A percentile compares a stretch with the other conserved stretches of the same genome.
phyloP scores from a whole-genome alignment of 2,113 vertebrate species.

The Haemorhous mexicanus region DNA sequence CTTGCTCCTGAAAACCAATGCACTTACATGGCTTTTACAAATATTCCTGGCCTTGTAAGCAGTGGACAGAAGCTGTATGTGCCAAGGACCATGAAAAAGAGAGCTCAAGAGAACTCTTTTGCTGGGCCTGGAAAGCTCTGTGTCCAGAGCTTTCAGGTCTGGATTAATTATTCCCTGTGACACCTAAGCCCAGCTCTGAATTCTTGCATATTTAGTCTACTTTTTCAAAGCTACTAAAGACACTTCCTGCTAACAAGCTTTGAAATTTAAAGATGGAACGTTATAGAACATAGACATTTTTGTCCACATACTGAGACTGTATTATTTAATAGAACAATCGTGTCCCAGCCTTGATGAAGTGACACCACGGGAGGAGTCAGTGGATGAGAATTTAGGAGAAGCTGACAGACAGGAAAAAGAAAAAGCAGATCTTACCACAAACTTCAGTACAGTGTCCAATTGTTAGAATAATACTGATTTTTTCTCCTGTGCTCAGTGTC shows the following conservation, averaged over 20 bases:
- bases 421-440: slow-evolving; percentile 77
- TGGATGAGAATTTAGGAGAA: background rate
- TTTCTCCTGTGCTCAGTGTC: slow-evolving; percentile 77
- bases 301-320: background rate
- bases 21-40: background rate
- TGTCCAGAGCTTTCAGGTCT: background rate
- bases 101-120: background rate
- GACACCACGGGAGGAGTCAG: background rate
- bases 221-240: background rate
- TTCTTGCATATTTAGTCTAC: background rate
- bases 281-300: background rate
- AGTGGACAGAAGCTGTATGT: background rate
- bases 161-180: background rate
- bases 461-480: slow-evolving; percentile 81
- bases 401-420: background rate
- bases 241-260: background rate
- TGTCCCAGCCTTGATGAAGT: background rate
- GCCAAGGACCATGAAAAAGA: background rate
- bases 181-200: background rate
- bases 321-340: background rate
- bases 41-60: background rate
- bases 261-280: background rate
- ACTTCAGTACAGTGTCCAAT: slow-evolving; percentile 87
- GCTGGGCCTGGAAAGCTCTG: background rate
- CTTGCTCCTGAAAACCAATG: background rate